Evolutionary conservation across 2,888 invertebrate species (phyloP).

Genomic region (Melolontha melolontha): DNA sequence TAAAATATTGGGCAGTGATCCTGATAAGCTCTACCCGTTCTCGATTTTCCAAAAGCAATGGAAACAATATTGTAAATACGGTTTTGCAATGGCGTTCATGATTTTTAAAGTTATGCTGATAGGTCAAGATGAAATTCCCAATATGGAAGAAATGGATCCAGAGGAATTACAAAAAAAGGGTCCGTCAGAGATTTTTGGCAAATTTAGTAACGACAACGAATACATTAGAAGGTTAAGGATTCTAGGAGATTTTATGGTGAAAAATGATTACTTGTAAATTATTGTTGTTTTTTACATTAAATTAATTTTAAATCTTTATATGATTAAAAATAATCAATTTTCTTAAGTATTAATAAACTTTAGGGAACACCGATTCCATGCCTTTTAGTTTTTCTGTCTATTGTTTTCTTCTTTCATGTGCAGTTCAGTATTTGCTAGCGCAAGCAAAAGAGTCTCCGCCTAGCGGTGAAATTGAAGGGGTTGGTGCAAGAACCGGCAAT

Average conservation of each 20-base stretch:
- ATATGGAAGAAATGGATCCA: slow-evolving; percentile 25
- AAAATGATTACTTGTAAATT: not conserved
- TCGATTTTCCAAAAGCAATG: slow-evolving; percentile 50
- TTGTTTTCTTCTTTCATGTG: too few species aligned
- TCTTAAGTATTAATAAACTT: too few species aligned
- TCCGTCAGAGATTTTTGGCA: not conserved
- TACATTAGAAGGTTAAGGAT: slow-evolving; percentile 8
- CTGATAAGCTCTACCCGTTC: slow-evolving; percentile 51
- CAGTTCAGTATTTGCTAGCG: too few species aligned
- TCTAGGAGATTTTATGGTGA: not conserved
- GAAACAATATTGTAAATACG: slow-evolving; percentile 50
- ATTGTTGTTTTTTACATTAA: too few species aligned
- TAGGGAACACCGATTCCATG: too few species aligned
- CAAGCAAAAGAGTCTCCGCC: too few species aligned
- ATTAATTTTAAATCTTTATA: too few species aligned
- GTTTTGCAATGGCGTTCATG: slow-evolving; percentile 50
- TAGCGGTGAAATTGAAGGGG: too few species aligned
- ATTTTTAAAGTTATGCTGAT: slow-evolving; percentile 51
- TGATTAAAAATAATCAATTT: too few species aligned
- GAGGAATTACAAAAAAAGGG: too few species aligned
- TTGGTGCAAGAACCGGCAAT: too few species aligned
- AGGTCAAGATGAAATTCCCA: slow-evolving; percentile 47
- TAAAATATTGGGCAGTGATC: slow-evolving; percentile 51
- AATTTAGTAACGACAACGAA: slow-evolving; percentile 4
- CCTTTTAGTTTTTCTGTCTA: too few species aligned